phyloP scores from a whole-genome alignment of 2,113 vertebrate genomes.

The Oreochromis spilurus region DNA sequence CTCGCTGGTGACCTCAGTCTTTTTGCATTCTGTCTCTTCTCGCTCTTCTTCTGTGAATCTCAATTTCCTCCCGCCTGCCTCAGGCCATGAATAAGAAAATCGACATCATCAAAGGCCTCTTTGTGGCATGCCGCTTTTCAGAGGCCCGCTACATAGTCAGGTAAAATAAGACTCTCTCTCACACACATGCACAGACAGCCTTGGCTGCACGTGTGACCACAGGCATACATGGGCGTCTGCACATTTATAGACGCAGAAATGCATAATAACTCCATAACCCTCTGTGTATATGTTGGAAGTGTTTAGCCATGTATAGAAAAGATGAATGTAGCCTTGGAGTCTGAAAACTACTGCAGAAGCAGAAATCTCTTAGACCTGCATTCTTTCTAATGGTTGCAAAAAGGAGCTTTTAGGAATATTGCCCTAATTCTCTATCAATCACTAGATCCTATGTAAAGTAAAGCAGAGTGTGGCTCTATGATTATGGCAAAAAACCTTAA shows the following conservation, averaged over 20 bases:
- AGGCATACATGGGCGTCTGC: background rate
- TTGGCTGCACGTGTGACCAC: background rate
- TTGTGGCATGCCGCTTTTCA: conserved; percentile 86
- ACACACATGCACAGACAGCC: background rate
- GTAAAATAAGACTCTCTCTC: conserved; percentile 59
- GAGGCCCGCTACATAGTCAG: conserved; percentile 87
- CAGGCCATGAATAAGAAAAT: conserved; percentile 91
- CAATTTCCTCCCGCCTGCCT: conserved; percentile 41
- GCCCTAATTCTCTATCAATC: background rate
- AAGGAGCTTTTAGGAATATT: background rate
- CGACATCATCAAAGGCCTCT: conserved; percentile 87
- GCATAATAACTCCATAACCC: background rate
- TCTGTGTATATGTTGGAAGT: background rate
- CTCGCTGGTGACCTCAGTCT: conserved; percentile 46
- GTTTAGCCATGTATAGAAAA: background rate
- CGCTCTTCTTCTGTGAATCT: conserved; percentile 56
- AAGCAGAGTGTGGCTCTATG: background rate
- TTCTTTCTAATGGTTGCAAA: background rate
- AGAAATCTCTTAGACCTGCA: background rate
- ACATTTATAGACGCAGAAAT: background rate
- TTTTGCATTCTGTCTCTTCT: conserved; percentile 41
- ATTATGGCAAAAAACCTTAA: background rate
- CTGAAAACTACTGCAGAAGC: background rate
- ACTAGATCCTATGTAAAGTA: background rate
- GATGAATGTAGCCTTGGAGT: background rate